Conservation (phyloP, 2,888 invertebrate species). For the Scelioninae gen. 2 region DNA sequence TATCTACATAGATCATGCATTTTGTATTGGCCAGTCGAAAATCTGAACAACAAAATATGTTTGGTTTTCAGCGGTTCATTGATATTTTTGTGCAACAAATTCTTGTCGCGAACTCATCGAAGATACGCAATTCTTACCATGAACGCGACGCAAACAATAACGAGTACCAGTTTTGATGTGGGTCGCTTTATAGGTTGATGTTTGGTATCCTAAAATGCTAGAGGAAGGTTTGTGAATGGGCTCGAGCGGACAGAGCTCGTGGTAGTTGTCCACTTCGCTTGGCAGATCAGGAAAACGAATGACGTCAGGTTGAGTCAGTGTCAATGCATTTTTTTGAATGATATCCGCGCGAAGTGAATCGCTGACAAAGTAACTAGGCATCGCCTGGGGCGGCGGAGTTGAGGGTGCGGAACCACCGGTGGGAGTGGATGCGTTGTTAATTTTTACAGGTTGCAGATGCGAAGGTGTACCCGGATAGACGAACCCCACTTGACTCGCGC, state of each 20-base stretch:
- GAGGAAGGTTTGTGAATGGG: constrained; percentile 81
- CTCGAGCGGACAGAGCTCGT: constrained; percentile 91
- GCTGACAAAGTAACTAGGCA: constrained; percentile 86
- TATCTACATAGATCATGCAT: constrained; percentile 89
- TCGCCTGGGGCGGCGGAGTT: constrained; percentile 70
- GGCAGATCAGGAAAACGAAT: constrained; percentile 85
- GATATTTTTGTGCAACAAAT: no score
- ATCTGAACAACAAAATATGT: constrained; percentile 78
- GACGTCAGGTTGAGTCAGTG: constrained; percentile 85
- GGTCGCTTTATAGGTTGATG: constrained; percentile 93
- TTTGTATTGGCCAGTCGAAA: constrained; percentile 89
- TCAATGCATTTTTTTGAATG: constrained; percentile 84
- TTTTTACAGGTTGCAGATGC: constrained; percentile 77
- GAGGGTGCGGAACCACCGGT: constrained; percentile 70
- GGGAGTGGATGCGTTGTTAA: constrained; percentile 73
- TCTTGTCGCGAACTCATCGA: no score
- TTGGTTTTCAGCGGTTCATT: no score
- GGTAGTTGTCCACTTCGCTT: constrained; percentile 91
- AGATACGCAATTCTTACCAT: no score
- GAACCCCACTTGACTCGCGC: constrained; percentile 72
- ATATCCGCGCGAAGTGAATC: constrained; percentile 89
- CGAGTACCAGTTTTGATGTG: constrained; percentile 90
- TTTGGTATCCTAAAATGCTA: constrained; percentile 83
- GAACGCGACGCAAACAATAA: constrained; percentile 91
- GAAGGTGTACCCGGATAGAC: constrained; percentile 82